Conservation (phyloP, 2,113 vertebrate species). For the Perca fluviatilis region DNA sequence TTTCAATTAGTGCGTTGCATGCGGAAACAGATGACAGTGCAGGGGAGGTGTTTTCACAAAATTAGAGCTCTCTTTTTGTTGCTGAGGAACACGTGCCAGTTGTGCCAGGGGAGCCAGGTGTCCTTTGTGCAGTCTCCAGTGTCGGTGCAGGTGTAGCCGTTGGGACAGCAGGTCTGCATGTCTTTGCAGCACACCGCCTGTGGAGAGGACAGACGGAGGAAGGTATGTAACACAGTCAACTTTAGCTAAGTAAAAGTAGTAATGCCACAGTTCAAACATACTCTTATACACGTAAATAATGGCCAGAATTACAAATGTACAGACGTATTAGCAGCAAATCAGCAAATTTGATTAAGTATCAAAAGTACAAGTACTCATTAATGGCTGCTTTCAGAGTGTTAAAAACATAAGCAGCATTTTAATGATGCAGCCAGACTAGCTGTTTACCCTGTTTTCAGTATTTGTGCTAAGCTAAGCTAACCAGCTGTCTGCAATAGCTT, state of each 20-base stretch:
- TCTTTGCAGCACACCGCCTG: conserved; percentile 84
- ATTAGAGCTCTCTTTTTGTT: conserved; percentile 62
- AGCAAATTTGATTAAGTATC: neutral
- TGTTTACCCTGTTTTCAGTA: neutral
- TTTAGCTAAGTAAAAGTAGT: neutral
- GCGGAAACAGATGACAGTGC: neutral
- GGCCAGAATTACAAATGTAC: neutral
- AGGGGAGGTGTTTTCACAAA: conserved; percentile 35
- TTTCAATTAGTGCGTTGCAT: conserved; percentile 11
- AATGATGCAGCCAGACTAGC: neutral
- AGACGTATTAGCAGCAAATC: neutral
- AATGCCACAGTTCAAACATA: neutral
- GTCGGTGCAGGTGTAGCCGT: conserved; percentile 38
- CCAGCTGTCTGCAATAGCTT: neutral
- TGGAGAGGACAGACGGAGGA: conserved; percentile 14
- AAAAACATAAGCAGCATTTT: neutral
- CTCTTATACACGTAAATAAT: neutral
- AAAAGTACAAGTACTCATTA: neutral
- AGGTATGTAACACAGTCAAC: neutral
- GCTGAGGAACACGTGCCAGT: conserved; percentile 54
- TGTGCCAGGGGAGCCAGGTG: conserved; percentile 46
- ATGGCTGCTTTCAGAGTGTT: neutral
- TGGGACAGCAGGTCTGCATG: conserved; percentile 80
- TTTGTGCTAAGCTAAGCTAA: neutral
- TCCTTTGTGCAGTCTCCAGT: conserved; percentile 47